These are phyloP conservation scores for Syngnathoides biaculeatus DNA, from an alignment of 2,113 vertebrate genomes.

Conservation along the genomic window DNA sequence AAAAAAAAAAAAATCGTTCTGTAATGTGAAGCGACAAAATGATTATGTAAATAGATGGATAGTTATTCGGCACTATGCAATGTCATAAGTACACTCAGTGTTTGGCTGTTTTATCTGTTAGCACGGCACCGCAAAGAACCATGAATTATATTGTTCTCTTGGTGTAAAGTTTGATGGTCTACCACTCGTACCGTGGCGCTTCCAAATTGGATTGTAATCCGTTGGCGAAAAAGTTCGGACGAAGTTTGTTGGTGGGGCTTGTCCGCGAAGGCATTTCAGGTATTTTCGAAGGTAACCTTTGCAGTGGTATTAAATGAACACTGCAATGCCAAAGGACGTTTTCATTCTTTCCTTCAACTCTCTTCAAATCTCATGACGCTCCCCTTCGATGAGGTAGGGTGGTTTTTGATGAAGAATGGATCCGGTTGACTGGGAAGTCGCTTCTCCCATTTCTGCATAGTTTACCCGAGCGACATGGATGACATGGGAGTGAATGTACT, in stretches of 20 bases:
- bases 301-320: not conserved
- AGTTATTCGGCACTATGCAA: not conserved
- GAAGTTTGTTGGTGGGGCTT: not conserved
- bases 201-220: not conserved
- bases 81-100: not conserved
- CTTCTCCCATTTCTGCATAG: not conserved
- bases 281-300: not conserved
- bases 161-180: not conserved
- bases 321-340: not conserved
- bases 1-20: not conserved
- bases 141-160: not conserved
- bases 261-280: not conserved
- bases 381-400: not conserved
- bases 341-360: not conserved
- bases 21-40: not conserved
- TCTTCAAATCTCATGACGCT: constrained; percentile 4
- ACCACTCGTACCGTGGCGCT: not conserved
- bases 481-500: not conserved
- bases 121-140: not conserved
- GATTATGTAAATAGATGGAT: not conserved
- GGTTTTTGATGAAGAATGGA: constrained; percentile 32
- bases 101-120: not conserved
- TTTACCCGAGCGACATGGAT: not conserved
- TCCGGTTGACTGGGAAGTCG: constrained; percentile 10
- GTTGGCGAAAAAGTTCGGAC: not conserved